Conservation (phyloP, 1,140 invertebrate genomes). For the Cotesia chilonis region DNA sequence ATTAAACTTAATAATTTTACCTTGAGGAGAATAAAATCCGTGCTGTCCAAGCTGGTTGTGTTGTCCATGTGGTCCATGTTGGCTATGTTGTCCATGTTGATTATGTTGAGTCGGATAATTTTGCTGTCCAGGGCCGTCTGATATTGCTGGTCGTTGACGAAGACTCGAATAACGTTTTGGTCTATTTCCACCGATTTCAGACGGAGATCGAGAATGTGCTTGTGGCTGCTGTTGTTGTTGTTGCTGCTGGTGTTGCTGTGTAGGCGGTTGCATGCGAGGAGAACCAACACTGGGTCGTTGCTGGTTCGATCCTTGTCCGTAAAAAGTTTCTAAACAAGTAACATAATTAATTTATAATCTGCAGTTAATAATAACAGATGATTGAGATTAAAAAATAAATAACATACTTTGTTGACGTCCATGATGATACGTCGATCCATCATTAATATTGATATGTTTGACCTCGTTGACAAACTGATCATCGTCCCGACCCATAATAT, state of each 20-base stretch:
- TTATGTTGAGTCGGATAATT: conserved; percentile 52
- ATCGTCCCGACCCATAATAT: conserved; percentile 49
- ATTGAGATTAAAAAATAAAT: neutral
- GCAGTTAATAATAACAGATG: neutral
- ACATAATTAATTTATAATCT: neutral
- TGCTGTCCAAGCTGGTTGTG: conserved; percentile 48
- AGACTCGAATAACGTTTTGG: conserved; percentile 82
- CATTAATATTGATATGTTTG: conserved; percentile 63
- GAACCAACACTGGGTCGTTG: conserved; percentile 63
- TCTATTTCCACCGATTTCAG: conserved; percentile 64
- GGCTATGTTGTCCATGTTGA: conserved; percentile 26
- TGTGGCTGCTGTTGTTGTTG: conserved; percentile 49
- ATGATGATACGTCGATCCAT: conserved; percentile 57
- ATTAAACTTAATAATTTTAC: conserved; percentile 44
- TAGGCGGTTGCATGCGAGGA: conserved; percentile 64
- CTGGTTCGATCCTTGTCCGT: conserved; percentile 57
- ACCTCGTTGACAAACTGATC: conserved; percentile 64
- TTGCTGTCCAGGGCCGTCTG: conserved; percentile 56
- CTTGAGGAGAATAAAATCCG: conserved; percentile 58
- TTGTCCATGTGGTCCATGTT: conserved; percentile 55
- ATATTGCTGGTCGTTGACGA: conserved; percentile 69
- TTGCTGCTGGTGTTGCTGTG: conserved; percentile 53
- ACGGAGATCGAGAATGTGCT: conserved; percentile 45
- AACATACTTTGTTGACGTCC: conserved; percentile 55
- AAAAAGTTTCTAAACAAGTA: conserved; percentile 55